These are phyloP conservation scores for Beris chalybata DNA, from an alignment of 2,888 invertebrate species.

Conservation along the genomic window DNA sequence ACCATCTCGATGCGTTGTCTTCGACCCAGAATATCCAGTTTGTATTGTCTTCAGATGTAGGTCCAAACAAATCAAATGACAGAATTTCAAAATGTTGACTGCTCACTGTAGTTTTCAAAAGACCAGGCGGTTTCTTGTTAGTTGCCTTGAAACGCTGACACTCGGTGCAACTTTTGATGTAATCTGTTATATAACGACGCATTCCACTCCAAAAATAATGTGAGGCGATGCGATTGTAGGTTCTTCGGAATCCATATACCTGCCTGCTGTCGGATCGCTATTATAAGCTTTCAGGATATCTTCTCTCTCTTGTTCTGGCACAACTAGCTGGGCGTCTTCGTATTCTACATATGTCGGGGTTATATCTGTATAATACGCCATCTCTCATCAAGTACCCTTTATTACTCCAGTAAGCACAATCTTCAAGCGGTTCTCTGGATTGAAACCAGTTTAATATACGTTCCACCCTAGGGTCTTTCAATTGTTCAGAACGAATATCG, in stretches of 20 bases:
- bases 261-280: neutral
- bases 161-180: neutral
- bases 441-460: no score
- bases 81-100: neutral
- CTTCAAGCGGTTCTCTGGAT: no score
- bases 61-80: slow-evolving; percentile 41
- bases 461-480: no score
- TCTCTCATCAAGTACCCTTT: no score
- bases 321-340: no score
- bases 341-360: no score
- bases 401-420: no score
- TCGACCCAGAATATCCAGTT: slow-evolving; percentile 43
- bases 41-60: slow-evolving; percentile 31
- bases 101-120: neutral
- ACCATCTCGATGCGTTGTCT: slow-evolving; percentile 45
- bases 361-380: no score
- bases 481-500: no score
- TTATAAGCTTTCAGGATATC: no score
- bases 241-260: neutral
- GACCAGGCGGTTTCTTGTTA: neutral
- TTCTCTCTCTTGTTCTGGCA: no score
- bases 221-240: neutral
- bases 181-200: neutral
- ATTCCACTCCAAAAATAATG: neutral
- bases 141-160: slow-evolving; percentile 7